Percentiles rank a stretch among this genome's conserved stretches.
phyloP scores from a whole-genome alignment of 2,888 invertebrate genomes.

The Emmelina monodactyla region DNA sequence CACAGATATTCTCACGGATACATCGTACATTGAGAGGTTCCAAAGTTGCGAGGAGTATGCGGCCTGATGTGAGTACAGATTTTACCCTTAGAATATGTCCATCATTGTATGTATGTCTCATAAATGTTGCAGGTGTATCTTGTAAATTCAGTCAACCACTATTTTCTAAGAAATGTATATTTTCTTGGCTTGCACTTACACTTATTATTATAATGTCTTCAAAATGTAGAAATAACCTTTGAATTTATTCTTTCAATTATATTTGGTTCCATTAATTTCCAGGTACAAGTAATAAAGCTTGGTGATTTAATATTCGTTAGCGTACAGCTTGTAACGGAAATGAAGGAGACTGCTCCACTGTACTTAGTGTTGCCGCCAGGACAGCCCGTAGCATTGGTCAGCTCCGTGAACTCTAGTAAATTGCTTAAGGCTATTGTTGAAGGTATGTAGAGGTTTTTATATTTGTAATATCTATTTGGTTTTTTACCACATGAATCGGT shows the following conservation, averaged over 20 bases:
- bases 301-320: slow-evolving; percentile 36
- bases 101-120: no score
- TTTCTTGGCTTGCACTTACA: no score
- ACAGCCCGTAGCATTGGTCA: slow-evolving; percentile 30
- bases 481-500: no score
- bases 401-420: slow-evolving; percentile 18
- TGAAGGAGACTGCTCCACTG: slow-evolving; percentile 21
- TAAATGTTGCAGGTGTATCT: no score
- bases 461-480: no score
- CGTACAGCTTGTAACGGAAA: slow-evolving; percentile 26
- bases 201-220: no score
- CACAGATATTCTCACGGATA: slow-evolving; percentile 4
- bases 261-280: slow-evolving; percentile 8
- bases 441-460: no score
- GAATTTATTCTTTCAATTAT: no score
- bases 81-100: neutral
- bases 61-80: slow-evolving; percentile 26
- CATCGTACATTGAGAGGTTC: slow-evolving; percentile 12
- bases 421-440: slow-evolving; percentile 25
- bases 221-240: no score
- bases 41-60: slow-evolving; percentile 21
- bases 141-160: no score
- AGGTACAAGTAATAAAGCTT: slow-evolving; percentile 32
- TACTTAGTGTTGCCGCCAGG: slow-evolving; percentile 33
- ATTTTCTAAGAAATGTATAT: no score